Conservation (phyloP, 2,888 invertebrate species). For the Andrena bucephala region DNA sequence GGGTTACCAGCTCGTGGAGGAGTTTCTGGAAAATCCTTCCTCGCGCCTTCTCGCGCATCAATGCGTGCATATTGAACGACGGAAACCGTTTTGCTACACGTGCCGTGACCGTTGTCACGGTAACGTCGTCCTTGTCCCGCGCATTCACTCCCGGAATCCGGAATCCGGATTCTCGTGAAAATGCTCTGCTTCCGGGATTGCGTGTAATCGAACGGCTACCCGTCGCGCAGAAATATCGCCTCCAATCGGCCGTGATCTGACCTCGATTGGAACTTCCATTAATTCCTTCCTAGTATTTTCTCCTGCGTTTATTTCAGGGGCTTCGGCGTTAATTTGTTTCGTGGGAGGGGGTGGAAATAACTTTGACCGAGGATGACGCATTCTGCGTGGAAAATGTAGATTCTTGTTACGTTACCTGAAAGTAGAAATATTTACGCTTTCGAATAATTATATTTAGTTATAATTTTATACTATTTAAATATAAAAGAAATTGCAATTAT, state of each 20-base stretch:
- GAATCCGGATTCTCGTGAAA: conserved; percentile 44
- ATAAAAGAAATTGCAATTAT: too few relatives aligned
- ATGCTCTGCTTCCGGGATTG: conserved; percentile 55
- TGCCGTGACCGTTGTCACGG: conserved; percentile 82
- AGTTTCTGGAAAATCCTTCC: background rate
- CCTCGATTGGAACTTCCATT: background rate
- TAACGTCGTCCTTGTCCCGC: conserved; percentile 84
- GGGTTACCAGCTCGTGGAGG: background rate
- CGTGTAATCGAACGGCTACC: conserved; percentile 40
- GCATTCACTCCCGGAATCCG: conserved; percentile 64
- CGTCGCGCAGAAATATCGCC: conserved; percentile 34
- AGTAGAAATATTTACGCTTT: too few relatives aligned
- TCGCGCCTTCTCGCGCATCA: background rate
- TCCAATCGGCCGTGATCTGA: background rate
- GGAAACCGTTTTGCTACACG: conserved; percentile 76
- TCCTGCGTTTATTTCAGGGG: too few relatives aligned
- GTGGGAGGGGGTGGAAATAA: too few relatives aligned
- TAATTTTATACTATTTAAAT: too few relatives aligned
- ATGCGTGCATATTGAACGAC: conserved; percentile 45
- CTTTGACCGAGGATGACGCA: too few relatives aligned
- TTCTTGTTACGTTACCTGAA: too few relatives aligned
- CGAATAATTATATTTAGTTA: too few relatives aligned
- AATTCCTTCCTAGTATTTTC: background rate
- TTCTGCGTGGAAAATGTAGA: too few relatives aligned
- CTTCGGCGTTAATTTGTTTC: too few relatives aligned